A percentile compares a stretch with the other conserved stretches of the same genome.
phyloP scores from a whole-genome alignment of 2,113 vertebrate species.

The Sinosuthora webbiana region DNA sequence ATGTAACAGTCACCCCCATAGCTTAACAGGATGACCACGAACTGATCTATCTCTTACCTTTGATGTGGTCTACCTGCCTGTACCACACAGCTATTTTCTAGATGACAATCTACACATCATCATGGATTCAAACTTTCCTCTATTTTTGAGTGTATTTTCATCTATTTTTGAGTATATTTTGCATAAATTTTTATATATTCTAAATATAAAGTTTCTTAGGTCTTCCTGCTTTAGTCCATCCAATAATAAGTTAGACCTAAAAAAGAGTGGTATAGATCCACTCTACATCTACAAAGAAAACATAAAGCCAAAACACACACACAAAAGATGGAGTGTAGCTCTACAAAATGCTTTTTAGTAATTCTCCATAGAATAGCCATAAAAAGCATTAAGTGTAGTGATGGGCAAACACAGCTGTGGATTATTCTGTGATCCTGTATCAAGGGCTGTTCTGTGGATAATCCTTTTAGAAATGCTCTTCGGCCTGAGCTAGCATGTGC shows the following conservation, averaged over 20 bases:
- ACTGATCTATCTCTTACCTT: background rate
- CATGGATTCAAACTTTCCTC: background rate
- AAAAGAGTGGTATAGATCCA: background rate
- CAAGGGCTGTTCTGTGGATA: conserved; percentile 28
- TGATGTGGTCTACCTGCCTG: background rate
- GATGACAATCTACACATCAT: background rate
- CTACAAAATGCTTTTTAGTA: background rate
- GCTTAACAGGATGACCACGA: background rate
- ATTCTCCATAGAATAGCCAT: conserved; percentile 14
- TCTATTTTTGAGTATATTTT: background rate
- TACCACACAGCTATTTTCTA: background rate
- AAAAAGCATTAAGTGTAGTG: conserved; percentile 36
- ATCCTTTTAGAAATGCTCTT: conserved; percentile 52
- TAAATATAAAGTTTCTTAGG: background rate
- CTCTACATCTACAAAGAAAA: background rate
- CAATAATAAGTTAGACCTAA: background rate
- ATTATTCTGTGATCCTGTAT: conserved; percentile 28
- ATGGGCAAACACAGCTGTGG: background rate
- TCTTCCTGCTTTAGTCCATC: background rate
- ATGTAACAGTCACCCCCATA: background rate
- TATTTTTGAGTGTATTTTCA: background rate
- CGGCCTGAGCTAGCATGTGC: conserved; percentile 1
- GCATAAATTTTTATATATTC: background rate
- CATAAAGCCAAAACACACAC: background rate
- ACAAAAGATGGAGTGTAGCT: background rate